These are phyloP conservation scores for Chironomus tentans DNA, from an alignment of 2,888 invertebrate species.

Conservation along the genomic window DNA sequence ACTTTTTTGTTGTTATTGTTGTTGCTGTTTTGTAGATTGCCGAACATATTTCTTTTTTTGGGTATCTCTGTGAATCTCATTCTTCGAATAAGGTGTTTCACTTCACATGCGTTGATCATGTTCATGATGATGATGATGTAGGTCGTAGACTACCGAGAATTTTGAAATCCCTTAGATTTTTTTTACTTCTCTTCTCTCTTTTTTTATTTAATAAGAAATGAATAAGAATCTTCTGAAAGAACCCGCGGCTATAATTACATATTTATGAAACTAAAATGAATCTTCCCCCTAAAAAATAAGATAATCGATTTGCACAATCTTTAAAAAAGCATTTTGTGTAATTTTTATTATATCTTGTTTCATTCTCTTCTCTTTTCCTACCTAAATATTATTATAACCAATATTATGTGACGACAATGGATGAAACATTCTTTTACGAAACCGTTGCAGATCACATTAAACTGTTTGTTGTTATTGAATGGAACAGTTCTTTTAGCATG, in stretches of 20 bases:
- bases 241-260: slow-evolving; percentile 3
- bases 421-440: no score
- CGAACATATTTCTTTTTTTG: background rate
- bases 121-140: slow-evolving; percentile 10
- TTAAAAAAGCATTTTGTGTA: background rate
- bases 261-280: background rate
- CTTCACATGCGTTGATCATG: background rate
- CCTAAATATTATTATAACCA: no score
- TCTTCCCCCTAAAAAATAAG: background rate
- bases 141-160: slow-evolving; percentile 23
- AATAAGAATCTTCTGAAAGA: background rate
- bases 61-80: no score
- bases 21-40: background rate
- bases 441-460: background rate
- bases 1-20: background rate
- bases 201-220: background rate
- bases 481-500: no score
- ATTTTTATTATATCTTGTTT: background rate
- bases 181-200: background rate
- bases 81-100: no score
- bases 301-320: slow-evolving; percentile 8
- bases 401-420: no score
- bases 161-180: background rate
- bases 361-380: no score
- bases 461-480: background rate